phyloP scores from a whole-genome alignment of 2,888 invertebrate species.

The Tipula helvola region DNA sequence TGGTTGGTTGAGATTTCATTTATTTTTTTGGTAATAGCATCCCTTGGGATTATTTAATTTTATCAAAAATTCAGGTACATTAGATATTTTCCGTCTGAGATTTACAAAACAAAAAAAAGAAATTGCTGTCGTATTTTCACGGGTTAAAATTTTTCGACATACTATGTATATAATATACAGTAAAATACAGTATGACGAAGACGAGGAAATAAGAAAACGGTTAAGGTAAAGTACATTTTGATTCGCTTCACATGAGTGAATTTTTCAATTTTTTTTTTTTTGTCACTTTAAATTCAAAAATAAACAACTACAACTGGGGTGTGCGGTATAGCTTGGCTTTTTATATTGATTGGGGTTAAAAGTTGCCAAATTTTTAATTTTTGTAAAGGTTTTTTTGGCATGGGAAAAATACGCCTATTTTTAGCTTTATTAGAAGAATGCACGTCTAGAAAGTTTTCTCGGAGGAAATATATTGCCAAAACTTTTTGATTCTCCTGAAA shows the following conservation, averaged over 20 bases:
- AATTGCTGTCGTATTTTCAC: background rate
- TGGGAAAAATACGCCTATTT: background rate
- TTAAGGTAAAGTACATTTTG: background rate
- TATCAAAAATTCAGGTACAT: background rate
- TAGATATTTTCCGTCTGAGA: background rate
- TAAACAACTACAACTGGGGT: background rate
- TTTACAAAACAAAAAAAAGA: background rate
- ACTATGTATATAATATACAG: background rate
- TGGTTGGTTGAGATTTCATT: background rate
- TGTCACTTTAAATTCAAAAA: background rate
- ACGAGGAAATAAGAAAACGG: background rate
- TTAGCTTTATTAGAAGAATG: background rate
- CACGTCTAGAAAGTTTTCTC: background rate
- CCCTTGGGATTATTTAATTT: background rate
- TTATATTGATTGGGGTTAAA: background rate
- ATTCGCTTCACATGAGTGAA: background rate
- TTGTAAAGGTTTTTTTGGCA: background rate
- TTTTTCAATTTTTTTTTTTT: background rate
- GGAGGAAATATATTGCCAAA: background rate
- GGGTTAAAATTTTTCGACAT: background rate
- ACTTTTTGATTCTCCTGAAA: background rate
- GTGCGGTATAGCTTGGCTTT: background rate
- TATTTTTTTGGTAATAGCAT: background rate
- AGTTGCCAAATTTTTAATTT: background rate
- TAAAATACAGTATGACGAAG: background rate